Conservation (phyloP, 2,113 vertebrate genomes). For the Zosterops japonicus region DNA sequence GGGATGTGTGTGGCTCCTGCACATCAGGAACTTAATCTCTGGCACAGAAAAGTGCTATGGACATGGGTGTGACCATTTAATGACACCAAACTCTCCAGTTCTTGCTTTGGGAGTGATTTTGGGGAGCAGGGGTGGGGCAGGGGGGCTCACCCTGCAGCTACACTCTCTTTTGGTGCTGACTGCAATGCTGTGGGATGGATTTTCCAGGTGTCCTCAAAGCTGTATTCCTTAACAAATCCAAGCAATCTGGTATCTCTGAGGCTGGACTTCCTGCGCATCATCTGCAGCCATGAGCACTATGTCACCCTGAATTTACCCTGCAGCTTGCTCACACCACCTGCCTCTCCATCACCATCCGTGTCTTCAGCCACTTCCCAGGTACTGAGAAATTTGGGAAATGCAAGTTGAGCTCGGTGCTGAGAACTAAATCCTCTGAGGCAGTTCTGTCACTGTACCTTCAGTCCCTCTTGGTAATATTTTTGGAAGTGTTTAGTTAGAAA, state of each 20-base stretch:
- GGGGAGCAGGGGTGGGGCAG: not conserved
- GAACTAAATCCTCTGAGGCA: not conserved
- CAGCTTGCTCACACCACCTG: conserved; percentile 92
- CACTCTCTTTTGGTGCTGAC: not conserved
- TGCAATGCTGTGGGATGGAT: not conserved
- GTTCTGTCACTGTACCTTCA: not conserved
- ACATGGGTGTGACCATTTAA: not conserved
- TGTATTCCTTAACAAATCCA: conserved; percentile 88
- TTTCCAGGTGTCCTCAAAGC: conserved; percentile 87
- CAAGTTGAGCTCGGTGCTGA: not conserved
- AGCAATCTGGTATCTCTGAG: conserved; percentile 88
- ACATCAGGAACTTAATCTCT: not conserved
- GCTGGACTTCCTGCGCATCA: conserved; percentile 92
- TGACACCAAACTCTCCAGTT: not conserved
- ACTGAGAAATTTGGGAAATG: not conserved
- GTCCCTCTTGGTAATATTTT: not conserved
- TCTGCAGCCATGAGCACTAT: conserved; percentile 97
- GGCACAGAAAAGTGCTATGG: not conserved
- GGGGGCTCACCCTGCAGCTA: not conserved
- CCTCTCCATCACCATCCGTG: conserved; percentile 95
- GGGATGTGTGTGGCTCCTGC: not conserved
- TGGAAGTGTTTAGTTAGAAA: not conserved
- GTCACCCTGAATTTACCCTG: conserved; percentile 97
- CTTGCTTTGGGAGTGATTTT: not conserved
- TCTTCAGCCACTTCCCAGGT: conserved; percentile 98